phyloP scores from a whole-genome alignment of 2,113 vertebrate species.

The Chascanopsetta lugubris region DNA sequence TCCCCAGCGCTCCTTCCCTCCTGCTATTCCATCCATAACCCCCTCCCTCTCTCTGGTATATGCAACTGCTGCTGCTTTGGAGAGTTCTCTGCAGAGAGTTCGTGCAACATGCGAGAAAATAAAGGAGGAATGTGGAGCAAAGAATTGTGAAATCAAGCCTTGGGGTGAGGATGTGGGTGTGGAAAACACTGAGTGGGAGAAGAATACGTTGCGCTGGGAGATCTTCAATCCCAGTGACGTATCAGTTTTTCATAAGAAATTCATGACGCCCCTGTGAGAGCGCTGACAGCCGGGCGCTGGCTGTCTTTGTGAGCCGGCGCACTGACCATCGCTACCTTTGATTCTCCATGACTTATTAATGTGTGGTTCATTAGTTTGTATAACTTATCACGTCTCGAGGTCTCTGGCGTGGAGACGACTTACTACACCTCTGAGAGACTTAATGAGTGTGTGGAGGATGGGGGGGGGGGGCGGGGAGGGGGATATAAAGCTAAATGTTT shows the following conservation, averaged over 20 bases:
- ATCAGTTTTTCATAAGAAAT: constrained; percentile 76
- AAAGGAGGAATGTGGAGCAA: constrained; percentile 25
- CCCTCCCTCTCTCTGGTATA: constrained; percentile 22
- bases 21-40: constrained; percentile 3
- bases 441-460: constrained; percentile 27
- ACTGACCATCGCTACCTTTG: constrained; percentile 62
- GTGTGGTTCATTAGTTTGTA: constrained; percentile 64
- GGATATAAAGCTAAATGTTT: not conserved
- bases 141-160: constrained; percentile 61
- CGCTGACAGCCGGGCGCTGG: constrained; percentile 52
- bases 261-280: constrained; percentile 65
- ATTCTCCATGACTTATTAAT: constrained; percentile 80
- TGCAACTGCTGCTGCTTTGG: constrained; percentile 37
- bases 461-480: constrained; percentile 6
- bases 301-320: constrained; percentile 53
- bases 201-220: constrained; percentile 55
- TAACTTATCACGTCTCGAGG: constrained; percentile 49
- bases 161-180: constrained; percentile 23
- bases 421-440: constrained; percentile 24
- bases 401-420: constrained; percentile 24
- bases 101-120: constrained; percentile 34
- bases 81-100: constrained; percentile 25
- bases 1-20: not conserved
- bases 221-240: constrained; percentile 74
- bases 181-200: constrained; percentile 19